Evolutionary conservation across 2,113 vertebrate genomes (phyloP).

Genomic region (Nothoprocta perdicaria): DNA sequence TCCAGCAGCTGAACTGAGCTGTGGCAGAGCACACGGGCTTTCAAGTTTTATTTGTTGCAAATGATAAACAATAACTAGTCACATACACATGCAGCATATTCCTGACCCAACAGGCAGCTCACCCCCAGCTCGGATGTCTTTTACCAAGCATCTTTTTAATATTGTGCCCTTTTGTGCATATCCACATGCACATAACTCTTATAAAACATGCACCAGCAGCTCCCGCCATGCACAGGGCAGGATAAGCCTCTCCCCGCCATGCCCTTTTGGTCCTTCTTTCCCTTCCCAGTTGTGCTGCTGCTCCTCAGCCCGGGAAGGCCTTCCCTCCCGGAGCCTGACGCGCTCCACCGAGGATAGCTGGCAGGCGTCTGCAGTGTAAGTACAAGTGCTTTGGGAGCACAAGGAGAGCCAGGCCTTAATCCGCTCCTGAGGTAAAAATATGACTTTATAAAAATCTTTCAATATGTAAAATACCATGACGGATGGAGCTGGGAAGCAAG

Average conservation of each 20-base stretch:
- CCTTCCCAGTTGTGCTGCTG: slow-evolving; percentile 24
- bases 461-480: neutral
- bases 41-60: slow-evolving; percentile 32
- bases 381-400: slow-evolving; percentile 46
- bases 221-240: neutral
- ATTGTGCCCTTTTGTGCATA: neutral
- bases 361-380: slow-evolving; percentile 53
- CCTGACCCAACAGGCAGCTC: neutral
- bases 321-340: neutral
- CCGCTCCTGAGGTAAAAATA: slow-evolving; percentile 17
- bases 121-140: neutral
- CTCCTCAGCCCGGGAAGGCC: slow-evolving; percentile 35
- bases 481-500: neutral
- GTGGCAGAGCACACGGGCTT: slow-evolving; percentile 25
- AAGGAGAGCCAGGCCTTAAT: slow-evolving; percentile 13
- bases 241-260: slow-evolving; percentile 26
- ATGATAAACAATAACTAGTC: neutral
- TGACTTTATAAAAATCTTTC: neutral
- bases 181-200: neutral
- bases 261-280: slow-evolving; percentile 39
- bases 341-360: slow-evolving; percentile 38
- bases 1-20: slow-evolving; percentile 26
- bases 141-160: neutral
- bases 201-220: neutral
- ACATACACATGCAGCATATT: neutral